Base-by-base conservation (phyloP, 2,797 vertebrate genomes). In the Gallinago stenura region DNA sequence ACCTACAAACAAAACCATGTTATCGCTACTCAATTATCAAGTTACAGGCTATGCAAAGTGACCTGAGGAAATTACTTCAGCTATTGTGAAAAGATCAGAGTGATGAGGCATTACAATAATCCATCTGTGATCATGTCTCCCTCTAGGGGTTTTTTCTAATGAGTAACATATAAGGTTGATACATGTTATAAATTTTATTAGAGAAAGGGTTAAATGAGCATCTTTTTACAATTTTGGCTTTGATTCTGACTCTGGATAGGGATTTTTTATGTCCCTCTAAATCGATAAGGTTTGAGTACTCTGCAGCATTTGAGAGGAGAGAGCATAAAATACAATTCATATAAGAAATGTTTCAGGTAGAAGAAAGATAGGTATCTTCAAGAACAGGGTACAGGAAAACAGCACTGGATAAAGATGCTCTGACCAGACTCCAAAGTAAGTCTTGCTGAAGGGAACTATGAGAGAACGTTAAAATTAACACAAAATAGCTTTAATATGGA, bases 131-230 rank as follows among this genome's bases (percentile, higher is more conserved):
- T 88, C 77, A 68, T 90, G 94, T 97, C 91, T 96, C 96, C 94
- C 91, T 96, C 95, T 96, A 96, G 95, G 93, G 95, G 95, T 76
- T 97, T 97, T 88, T 82, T 45, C 61, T 95, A 96, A 96, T 89
- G 95, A 94, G 51, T 88, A 87, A 79, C 68, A 43, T 21, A 50
- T 35, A 43, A 73, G 22, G 33, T 87, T 96, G 90, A 81, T 87
- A 95, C 91, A 93, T 87, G 93, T 46, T 90, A 31, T n/a, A 77
- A 45, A 45, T 73, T 88, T 95, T 90, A 72, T 89, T 90, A 84
- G 17, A 93, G 46, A 30, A 62, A 86, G 26, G 28, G 50, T 46
- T 79, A 93, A 82, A 69, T 2, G 3, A 90, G 81, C 15, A 28
- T 14, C 37, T 17, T 89, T 91, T 83, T 58, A 73, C 30, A 50